Evolutionary conservation across 2,113 vertebrate genomes (phyloP).

Genomic region (Elephas maximus): DNA sequence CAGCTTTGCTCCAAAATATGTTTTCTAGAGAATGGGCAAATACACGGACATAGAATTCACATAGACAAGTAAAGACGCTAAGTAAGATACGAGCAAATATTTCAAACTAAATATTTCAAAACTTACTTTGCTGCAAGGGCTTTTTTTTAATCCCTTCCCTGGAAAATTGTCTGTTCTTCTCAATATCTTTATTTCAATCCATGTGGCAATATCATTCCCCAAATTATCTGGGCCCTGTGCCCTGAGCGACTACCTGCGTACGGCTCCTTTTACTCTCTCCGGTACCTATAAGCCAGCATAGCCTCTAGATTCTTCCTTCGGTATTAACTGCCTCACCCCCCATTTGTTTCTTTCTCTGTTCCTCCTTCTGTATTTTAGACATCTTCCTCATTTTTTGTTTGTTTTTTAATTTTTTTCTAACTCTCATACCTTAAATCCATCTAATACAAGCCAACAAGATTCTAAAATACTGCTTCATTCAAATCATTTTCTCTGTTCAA

Average conservation of each 20-base stretch:
- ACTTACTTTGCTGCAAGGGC: background rate
- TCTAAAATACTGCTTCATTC: background rate
- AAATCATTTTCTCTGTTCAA: background rate
- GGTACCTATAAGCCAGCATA: background rate
- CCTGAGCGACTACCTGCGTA: background rate
- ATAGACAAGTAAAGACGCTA: background rate
- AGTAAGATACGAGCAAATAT: background rate
- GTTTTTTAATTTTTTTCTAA: background rate
- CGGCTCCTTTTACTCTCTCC: background rate
- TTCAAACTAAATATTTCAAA: background rate
- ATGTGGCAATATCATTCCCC: background rate
- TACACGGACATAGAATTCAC: background rate
- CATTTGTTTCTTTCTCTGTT: background rate
- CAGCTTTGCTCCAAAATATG: background rate
- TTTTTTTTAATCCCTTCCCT: background rate
- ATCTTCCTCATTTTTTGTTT: background rate
- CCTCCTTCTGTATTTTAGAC: background rate
- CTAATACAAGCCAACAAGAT: background rate
- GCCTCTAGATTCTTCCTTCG: background rate
- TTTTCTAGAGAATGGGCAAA: background rate
- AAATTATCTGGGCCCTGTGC: background rate
- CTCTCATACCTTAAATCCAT: background rate
- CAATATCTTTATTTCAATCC: background rate
- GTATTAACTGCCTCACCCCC: background rate
- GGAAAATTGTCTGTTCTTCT: background rate